Base-by-base conservation (phyloP, 2,888 invertebrate species). In the Tachina fera region DNA sequence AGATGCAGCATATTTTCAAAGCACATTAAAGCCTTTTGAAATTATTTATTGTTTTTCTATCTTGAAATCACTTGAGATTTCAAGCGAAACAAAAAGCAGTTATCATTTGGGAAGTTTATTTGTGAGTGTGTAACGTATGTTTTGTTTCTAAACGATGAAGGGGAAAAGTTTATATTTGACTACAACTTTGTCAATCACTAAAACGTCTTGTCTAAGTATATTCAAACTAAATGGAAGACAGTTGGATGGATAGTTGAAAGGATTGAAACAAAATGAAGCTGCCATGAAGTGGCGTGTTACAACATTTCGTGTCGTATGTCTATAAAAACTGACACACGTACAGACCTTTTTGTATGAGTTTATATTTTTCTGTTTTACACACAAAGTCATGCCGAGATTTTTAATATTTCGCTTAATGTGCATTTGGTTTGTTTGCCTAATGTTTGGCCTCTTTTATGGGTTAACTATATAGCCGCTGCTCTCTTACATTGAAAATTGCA, bases 141-240 rank as follows among this genome's bases (percentile, higher is more conserved):
- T 53, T 61, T 60, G 14, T 51, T 68, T 47, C 9, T 71, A 71
- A 56, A 79, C 39, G 9, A 31, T 14, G 49, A 65, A 47, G 65
- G 16, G 6, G 63, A 76, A 58, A 63, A 60, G 47, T 49, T 83
- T 72, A 63, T 61, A 79, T 86, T 83, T 86, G 83, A 86, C 86
- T 83, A 79, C 86, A 86, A 83, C 82, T 86, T 86, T 79, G 86
- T 86, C 83, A 86, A 86, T 86, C 86, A 86, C 53, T 74, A 77
- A 49, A 65, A 11, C 58, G 49, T 60, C 61, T 77, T 71, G 72
- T 53, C 43, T 67, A 60, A 53, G 49, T 61, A 56, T 41, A 61
- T 85, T 53, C 14, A 49, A 51, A 65, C 63, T n/a, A 65, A 60
- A 60, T 60, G 19, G 14, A 14, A 71, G 71, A 39, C 58, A 49